These are phyloP conservation scores for Drosophila villosipedis DNA, from an alignment of 2,888 invertebrate species.

Conservation along the genomic window DNA sequence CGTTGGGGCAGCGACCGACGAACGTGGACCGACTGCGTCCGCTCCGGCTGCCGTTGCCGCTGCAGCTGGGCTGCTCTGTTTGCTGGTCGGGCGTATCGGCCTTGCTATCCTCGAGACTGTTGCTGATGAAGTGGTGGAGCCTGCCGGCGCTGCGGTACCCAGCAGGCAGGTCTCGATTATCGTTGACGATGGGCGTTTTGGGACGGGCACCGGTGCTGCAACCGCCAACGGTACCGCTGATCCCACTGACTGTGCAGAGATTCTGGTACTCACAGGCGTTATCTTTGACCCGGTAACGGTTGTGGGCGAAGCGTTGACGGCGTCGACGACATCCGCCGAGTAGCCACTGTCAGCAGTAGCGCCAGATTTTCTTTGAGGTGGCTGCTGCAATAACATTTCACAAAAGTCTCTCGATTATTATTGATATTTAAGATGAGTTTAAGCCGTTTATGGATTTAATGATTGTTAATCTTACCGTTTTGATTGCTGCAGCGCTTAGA, in stretches of 20 bases:
- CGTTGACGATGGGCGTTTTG: constrained; percentile 82
- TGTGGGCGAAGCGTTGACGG: constrained; percentile 81
- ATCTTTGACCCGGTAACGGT: constrained; percentile 74
- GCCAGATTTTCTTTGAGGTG: constrained; percentile 83
- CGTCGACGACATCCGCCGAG: constrained; percentile 84
- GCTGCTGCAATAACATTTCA: constrained; percentile 56
- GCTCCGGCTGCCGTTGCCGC: constrained; percentile 8
- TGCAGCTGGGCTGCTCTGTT: constrained; percentile 48
- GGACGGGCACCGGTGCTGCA: constrained; percentile 56
- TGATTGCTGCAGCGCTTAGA: constrained; percentile 71
- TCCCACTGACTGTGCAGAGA: constrained; percentile 45
- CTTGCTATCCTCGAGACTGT: constrained; percentile 83
- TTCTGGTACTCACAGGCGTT: constrained; percentile 64
- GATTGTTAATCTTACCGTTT: constrained; percentile 59
- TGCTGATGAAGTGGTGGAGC: constrained; percentile 83
- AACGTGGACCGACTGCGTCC: constrained; percentile 62
- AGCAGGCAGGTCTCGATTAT: constrained; percentile 85
- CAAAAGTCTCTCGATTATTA: neutral
- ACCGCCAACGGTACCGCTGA: constrained; percentile 7
- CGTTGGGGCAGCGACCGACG: constrained; percentile 67
- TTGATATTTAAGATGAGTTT: too few species aligned
- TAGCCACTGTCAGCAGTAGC: constrained; percentile 86
- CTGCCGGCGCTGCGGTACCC: constrained; percentile 79
- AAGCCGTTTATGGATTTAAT: too few species aligned
- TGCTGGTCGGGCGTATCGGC: constrained; percentile 53